These are phyloP conservation scores for Tadarida brasiliensis DNA, from an alignment of 2,797 vertebrate species.

Conservation along the genomic window DNA sequence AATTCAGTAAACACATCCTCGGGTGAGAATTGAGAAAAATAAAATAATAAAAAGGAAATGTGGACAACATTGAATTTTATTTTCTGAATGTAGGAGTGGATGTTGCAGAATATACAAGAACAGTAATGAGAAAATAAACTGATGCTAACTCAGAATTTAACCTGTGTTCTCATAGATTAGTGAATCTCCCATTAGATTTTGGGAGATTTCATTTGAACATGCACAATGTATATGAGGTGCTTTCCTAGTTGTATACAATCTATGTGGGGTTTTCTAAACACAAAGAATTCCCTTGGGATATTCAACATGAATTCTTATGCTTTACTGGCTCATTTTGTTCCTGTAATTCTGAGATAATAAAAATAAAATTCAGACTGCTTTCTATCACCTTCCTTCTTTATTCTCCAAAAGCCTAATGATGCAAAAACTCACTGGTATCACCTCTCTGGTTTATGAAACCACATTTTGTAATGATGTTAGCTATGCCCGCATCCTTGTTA, in stretches of 20 bases:
- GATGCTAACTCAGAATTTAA: not conserved
- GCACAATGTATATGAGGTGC: constrained; percentile 70
- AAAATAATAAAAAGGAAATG: not conserved
- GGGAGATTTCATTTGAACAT: not conserved
- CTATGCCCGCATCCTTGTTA: constrained; percentile 69
- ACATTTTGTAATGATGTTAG: constrained; percentile 57
- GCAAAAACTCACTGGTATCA: constrained; percentile 38
- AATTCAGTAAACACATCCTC: not conserved
- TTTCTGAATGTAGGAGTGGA: not conserved
- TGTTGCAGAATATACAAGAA: constrained; percentile 1
- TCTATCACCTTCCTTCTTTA: constrained; percentile 38
- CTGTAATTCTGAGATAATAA: constrained; percentile 78
- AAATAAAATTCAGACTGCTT: constrained; percentile 82
- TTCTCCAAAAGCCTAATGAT: constrained; percentile 66
- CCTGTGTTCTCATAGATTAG: not conserved
- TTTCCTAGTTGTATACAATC: constrained; percentile 68
- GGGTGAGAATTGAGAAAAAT: not conserved
- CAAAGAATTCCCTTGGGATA: constrained; percentile 76
- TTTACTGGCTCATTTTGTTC: constrained; percentile 77
- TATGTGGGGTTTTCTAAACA: constrained; percentile 63
- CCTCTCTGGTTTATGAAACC: constrained; percentile 68
- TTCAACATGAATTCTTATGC: constrained; percentile 76
- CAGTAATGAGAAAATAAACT: not conserved
- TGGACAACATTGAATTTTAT: not conserved
- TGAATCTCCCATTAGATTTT: not conserved